Evolutionary conservation across 1,140 invertebrate genomes (phyloP).

Genomic region (Pogonomyrmex barbatus): DNA sequence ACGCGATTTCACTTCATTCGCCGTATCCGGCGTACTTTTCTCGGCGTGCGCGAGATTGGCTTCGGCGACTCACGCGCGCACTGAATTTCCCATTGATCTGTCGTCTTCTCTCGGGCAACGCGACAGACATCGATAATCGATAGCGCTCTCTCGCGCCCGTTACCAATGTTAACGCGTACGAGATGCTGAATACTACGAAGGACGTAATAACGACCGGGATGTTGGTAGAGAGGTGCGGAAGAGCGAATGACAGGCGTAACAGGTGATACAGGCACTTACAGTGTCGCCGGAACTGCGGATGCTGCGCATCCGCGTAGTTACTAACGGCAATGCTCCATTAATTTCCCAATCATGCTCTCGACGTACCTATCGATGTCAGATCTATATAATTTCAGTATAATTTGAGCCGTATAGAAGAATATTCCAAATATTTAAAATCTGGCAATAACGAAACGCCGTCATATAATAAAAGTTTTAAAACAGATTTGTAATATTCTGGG

Average conservation of each 20-base stretch:
- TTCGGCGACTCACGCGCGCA: neutral
- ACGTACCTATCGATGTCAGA: neutral
- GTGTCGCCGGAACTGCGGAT: slow-evolving; percentile 60
- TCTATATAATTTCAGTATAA: neutral
- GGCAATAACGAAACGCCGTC: neutral
- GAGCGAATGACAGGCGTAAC: slow-evolving; percentile 67
- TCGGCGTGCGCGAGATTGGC: slow-evolving; percentile 12
- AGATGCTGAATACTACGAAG: slow-evolving; percentile 51
- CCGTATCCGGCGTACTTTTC: slow-evolving; percentile 3
- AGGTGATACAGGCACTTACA: slow-evolving; percentile 67
- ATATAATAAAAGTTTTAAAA: neutral
- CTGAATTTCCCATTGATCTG: slow-evolving; percentile 58
- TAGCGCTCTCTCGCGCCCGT: slow-evolving; percentile 62
- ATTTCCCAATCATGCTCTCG: neutral
- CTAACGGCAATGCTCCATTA: slow-evolving; percentile 9
- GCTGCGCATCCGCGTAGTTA: neutral
- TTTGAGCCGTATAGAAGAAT: neutral
- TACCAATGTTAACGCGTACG: slow-evolving; percentile 70
- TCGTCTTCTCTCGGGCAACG: slow-evolving; percentile 16
- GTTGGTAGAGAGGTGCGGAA: slow-evolving; percentile 55
- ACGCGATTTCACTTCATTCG: slow-evolving; percentile 23
- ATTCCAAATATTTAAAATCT: neutral
- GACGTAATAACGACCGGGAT: slow-evolving; percentile 63
- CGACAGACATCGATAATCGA: slow-evolving; percentile 69
- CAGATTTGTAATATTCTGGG: neutral